These are phyloP conservation scores for Crepidodera aurea DNA, from an alignment of 2,888 invertebrate genomes.

Conservation along the genomic window DNA sequence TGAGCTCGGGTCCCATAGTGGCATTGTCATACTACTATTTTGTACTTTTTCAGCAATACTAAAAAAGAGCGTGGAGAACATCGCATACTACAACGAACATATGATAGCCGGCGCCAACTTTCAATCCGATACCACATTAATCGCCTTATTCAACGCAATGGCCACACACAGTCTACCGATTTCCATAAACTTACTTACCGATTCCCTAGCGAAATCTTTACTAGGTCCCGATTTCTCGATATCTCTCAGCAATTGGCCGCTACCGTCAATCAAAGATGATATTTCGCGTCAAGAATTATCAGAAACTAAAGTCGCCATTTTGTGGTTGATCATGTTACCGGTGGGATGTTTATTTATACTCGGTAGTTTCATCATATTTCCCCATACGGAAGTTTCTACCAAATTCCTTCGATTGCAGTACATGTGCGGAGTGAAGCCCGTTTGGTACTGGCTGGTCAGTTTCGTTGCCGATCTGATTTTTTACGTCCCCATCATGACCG, in stretches of 20 bases:
- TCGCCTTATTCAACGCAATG: constrained; percentile 61
- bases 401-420: constrained; percentile 74
- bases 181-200: constrained; percentile 63
- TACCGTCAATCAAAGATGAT: constrained; percentile 43
- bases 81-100: constrained; percentile 61
- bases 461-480: constrained; percentile 66
- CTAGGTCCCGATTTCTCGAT: constrained; percentile 55
- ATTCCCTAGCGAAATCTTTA: constrained; percentile 59
- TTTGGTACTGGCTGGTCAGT: constrained; percentile 71
- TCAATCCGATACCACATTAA: constrained; percentile 45
- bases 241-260: constrained; percentile 54
- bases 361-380: constrained; percentile 67
- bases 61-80: constrained; percentile 56
- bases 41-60: constrained; percentile 61
- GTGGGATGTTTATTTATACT: constrained; percentile 60
- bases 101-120: constrained; percentile 64
- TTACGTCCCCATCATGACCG: constrained; percentile 47
- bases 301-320: constrained; percentile 47
- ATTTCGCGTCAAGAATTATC: constrained; percentile 44
- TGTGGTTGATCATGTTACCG: constrained; percentile 58
- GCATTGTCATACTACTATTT: too few relatives aligned
- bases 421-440: constrained; percentile 70
- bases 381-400: constrained; percentile 68
- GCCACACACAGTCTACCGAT: constrained; percentile 65
- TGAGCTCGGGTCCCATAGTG: too few relatives aligned